Evolutionary conservation across 2,888 invertebrate genomes (phyloP).

Genomic region (Pyrochroa serraticornis): DNA sequence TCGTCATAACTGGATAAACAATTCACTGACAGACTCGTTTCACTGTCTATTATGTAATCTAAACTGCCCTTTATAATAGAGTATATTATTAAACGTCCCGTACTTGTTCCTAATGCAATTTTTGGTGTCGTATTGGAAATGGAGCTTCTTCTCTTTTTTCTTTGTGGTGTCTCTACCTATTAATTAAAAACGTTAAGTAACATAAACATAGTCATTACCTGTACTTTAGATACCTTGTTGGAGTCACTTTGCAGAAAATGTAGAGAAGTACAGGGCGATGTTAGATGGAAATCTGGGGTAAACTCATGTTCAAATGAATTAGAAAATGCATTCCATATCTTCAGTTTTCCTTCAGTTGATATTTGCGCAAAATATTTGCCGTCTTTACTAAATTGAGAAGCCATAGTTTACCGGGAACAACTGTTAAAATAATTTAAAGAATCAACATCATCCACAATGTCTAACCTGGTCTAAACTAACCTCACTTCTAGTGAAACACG

Average conservation of each 20-base stretch:
- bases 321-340: slow-evolving; percentile 86
- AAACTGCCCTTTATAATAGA: slow-evolving; percentile 70
- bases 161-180: slow-evolving; percentile 59
- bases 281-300: slow-evolving; percentile 83
- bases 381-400: slow-evolving; percentile 73
- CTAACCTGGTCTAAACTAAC: too few species aligned
- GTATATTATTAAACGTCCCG: slow-evolving; percentile 75
- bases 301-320: slow-evolving; percentile 85
- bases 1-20: slow-evolving; percentile 66
- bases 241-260: slow-evolving; percentile 68
- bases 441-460: too few species aligned
- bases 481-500: too few species aligned
- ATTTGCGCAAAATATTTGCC: slow-evolving; percentile 79
- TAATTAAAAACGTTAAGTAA: slow-evolving; percentile 32
- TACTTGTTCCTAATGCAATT: slow-evolving; percentile 75
- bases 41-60: slow-evolving; percentile 63
- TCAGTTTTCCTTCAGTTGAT: slow-evolving; percentile 80
- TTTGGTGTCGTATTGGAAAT: slow-evolving; percentile 57
- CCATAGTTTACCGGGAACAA: too few species aligned
- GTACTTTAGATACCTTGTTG: slow-evolving; percentile 30
- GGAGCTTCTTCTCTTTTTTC: slow-evolving; percentile 58
- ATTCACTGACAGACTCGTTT: slow-evolving; percentile 49
- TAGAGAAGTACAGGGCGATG: slow-evolving; percentile 82
- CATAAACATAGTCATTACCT: not conserved
- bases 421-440: too few species aligned